Conservation (phyloP, 2,113 vertebrate genomes). For the Trichomycterus rosablanca region DNA sequence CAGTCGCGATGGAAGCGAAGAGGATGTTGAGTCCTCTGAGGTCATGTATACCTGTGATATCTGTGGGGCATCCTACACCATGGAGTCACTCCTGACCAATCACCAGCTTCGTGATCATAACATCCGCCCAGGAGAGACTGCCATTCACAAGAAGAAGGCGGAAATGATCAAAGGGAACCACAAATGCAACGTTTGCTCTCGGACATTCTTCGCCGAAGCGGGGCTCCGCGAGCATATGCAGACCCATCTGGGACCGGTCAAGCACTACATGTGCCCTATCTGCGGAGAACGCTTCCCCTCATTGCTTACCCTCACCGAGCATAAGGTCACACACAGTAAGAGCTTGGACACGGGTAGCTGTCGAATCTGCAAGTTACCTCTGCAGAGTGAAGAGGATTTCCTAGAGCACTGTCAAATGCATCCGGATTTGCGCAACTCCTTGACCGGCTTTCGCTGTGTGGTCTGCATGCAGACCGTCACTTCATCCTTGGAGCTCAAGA, state of each 20-base stretch:
- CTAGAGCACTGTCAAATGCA: constrained; percentile 99
- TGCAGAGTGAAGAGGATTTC: constrained; percentile 97
- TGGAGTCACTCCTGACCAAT: constrained; percentile 94
- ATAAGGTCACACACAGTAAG: constrained; percentile 98
- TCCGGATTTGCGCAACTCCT: constrained; percentile 93
- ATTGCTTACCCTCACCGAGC: constrained; percentile 94
- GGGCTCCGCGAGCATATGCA: constrained; percentile 97
- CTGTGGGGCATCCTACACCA: constrained; percentile 96
- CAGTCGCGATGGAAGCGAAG: constrained; percentile 85
- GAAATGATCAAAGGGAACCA: constrained; percentile 97
- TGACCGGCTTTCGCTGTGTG: constrained; percentile 96
- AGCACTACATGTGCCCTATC: constrained; percentile 99
- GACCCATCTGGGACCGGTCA: constrained; percentile 96
- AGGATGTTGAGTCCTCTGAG: constrained; percentile 87
- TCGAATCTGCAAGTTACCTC: constrained; percentile 97
- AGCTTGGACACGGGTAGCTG: constrained; percentile 97
- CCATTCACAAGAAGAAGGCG: constrained; percentile 89
- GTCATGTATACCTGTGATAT: constrained; percentile 96
- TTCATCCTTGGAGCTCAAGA: constrained; percentile 96
- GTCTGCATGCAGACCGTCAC: constrained; percentile 99
- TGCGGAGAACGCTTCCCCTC: constrained; percentile 97
- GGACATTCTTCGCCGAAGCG: constrained; percentile 96
- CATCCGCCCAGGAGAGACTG: constrained; percentile 92
- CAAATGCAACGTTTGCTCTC: constrained; percentile 96
- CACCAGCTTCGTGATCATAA: constrained; percentile 98